Conservation (phyloP, 2,888 invertebrate genomes). For the Pristionchus maxplancki region DNA sequence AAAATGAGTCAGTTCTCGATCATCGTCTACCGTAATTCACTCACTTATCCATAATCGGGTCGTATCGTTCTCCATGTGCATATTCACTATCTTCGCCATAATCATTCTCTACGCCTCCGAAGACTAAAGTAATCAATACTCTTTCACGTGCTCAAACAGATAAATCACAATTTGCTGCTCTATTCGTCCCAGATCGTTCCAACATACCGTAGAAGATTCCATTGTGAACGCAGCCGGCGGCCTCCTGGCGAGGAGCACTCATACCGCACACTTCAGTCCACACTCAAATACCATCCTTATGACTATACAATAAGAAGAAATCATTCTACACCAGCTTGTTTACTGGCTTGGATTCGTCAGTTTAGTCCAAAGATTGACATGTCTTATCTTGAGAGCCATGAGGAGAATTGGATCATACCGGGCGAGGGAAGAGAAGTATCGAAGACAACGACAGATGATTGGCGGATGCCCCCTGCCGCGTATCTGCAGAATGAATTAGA, state of each 20-base stretch:
- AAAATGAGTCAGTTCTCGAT: neutral
- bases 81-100: neutral
- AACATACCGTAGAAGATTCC: neutral
- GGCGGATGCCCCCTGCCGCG: neutral
- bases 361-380: no score
- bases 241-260: neutral
- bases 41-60: neutral
- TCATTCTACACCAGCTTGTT: no score
- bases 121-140: neutral
- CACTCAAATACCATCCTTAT: neutral
- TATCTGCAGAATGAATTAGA: neutral
- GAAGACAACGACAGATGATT: neutral
- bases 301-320: no score
- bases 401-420: neutral
- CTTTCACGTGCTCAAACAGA: neutral
- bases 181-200: no score
- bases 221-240: neutral
- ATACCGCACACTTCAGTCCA: neutral
- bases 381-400: no score
- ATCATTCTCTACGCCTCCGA: neutral
- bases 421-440: neutral
- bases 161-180: neutral
- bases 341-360: no score
- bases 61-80: neutral
- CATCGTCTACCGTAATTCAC: neutral